Base-by-base conservation (phyloP, 2,888 invertebrate species). In the Amaurobius ferox region DNA sequence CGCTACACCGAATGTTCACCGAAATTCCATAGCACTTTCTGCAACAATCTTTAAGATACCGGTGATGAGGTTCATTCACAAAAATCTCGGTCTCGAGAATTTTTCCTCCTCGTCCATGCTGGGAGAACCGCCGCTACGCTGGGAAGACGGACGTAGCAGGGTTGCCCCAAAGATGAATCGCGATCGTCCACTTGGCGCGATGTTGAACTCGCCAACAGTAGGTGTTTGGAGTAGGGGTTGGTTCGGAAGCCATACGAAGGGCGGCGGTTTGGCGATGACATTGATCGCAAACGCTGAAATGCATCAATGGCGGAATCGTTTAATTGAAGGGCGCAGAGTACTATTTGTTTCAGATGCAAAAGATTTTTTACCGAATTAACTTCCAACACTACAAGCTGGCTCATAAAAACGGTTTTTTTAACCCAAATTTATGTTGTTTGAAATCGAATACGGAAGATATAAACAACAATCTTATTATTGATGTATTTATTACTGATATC, bases 61-160 rank as follows among this genome's bases (percentile, higher is more conserved):
- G n/a, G n/a, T n/a, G n/a, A n/a, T n/a, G n/a, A n/a, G n/a, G 16
- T 44, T 44, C 44, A 44, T 44, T 44, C 44, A 44, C 44, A 44
- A 44, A 44, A 44, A 16, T 44, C 44, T 44, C n/a, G 6, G n/a
- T 44, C 44, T n/a, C 44, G 44, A 2, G 11, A 9, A 16, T n/a
- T 16, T 16, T 16, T 16, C 44, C 2, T 44, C 16, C 44, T 44
- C n/a, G n/a, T 44, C 44, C 44, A 44, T 44, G 44, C 44, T 16
- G 44, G 44, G 44, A 44, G 44, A 44, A 16, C 6, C 44, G 44
- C 35, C 35, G 35, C 35, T 35, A 5, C 35, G 35, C 5, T 35
- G 35, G 11, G 11, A 35, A 35, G 44, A 44, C n/a, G 44, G 44
- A 44, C 44, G n/a, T 44, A n/a, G 2, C 44, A 9, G 11, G 44